Evolutionary conservation across 2,888 invertebrate species (phyloP), one percentile per base, ranked within the genome.

Genomic region (Asteroscopus sphinx): DNA sequence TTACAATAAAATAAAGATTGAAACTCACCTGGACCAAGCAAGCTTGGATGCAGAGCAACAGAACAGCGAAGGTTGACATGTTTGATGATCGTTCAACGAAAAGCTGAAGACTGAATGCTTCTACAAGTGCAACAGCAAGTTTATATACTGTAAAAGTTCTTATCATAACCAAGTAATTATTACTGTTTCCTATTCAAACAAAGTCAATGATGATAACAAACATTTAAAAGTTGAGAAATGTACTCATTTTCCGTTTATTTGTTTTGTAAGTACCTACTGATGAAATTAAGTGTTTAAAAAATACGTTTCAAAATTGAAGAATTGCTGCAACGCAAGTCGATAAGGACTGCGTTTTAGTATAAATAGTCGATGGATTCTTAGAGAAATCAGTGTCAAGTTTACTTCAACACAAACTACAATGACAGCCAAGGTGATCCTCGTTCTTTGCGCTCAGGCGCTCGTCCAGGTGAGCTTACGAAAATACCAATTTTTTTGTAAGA

Each of bases 61-160:
- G 5, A 17, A 37, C 3, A 17, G 37, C 17, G 37, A 37, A 37
- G 53, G 77, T 55, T 52, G 76, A 72, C 81, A 83, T 82, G 49
- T 73, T 77, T 39, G 49, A 42, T 53, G 41, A 33, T 37, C 58
- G 45, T 64, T 68, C 46, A 66, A 62, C 41, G 28, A 47, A n/a
- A n/a, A n/a, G 39, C 45, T 46, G 52, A 66, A 57, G 33, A 58
- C 51, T 46, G 44, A 56, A 56, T 52, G 36, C 39, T 57, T 17
- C n/a, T 25, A 6, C 12, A 12, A 21, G 7, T 39, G 13, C 33
- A 25, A n/a, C 25, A 9, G 15, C 32, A 21, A 4, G 13, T 21
- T 44, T 44, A 37, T 52, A 52, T 37, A 51, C 47, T 39, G 17
- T 9, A 32, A 9, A 40, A 13, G 21, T 25, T 9, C 21, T 25